Conservation (phyloP, 2,113 vertebrate genomes). For the Thunnus maccoyii region DNA sequence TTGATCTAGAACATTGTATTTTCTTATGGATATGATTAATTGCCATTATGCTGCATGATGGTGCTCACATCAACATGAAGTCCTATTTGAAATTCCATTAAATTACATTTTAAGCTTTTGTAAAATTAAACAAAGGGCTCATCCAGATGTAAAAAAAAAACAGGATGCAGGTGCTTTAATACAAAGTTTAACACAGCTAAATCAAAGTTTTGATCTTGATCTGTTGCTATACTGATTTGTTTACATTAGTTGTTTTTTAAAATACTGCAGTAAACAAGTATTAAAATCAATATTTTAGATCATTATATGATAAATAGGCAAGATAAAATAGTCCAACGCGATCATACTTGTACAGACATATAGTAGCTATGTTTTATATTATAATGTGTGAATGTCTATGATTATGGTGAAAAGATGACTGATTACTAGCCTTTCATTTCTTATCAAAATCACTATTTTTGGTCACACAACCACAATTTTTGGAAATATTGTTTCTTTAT, state of each 20-base stretch:
- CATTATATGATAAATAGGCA: neutral
- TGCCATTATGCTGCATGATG: neutral
- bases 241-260: neutral
- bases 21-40: neutral
- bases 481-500: neutral
- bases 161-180: too few relatives aligned
- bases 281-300: neutral
- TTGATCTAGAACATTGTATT: neutral
- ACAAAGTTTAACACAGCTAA: neutral
- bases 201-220: neutral
- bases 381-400: neutral
- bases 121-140: neutral
- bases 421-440: neutral
- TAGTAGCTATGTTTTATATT: neutral
- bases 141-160: too few relatives aligned
- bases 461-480: neutral
- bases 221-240: slow-evolving; percentile 23
- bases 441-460: too few relatives aligned
- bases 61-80: neutral
- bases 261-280: too few relatives aligned
- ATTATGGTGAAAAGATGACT: neutral
- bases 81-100: neutral
- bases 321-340: neutral
- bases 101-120: neutral
- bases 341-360: neutral